These are phyloP conservation scores for Antrozous pallidus DNA, from an alignment of 2,797 vertebrate species.

Conservation along the genomic window DNA sequence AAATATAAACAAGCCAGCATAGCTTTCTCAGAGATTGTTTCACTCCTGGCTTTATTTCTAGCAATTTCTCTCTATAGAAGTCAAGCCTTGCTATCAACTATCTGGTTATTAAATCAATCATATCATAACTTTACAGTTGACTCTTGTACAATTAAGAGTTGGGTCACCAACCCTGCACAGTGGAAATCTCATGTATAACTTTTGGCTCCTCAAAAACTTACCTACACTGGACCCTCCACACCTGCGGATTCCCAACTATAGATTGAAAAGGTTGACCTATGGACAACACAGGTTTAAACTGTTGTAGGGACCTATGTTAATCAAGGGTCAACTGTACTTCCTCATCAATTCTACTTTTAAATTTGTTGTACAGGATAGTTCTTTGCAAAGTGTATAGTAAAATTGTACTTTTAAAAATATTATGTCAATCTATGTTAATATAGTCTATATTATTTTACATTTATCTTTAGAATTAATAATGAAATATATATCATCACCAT, in stretches of 20 bases:
- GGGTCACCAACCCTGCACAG: background rate
- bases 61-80: background rate
- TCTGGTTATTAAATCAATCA: conserved; percentile 58
- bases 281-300: background rate
- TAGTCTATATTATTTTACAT: background rate
- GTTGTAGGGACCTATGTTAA: background rate
- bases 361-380: background rate
- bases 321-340: background rate
- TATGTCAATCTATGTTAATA: background rate
- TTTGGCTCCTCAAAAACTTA: background rate
- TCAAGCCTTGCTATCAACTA: conserved; percentile 21
- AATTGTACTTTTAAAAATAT: conserved; percentile 36
- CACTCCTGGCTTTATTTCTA: conserved; percentile 21
- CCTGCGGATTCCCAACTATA: background rate
- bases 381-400: conserved; percentile 64
- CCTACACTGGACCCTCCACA: background rate
- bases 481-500: background rate
- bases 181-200: background rate
- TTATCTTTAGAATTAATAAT: conserved; percentile 10
- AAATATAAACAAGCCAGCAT: background rate
- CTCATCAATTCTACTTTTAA: conserved; percentile 57
- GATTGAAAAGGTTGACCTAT: background rate
- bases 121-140: conserved; percentile 22
- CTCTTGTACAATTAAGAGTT: background rate
- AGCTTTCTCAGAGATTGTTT: background rate